Percentiles rank a stretch among this genome's conserved stretches.
These are phyloP conservation scores for Bucorvus abyssinicus DNA, from an alignment of 2,797 vertebrate species.

Conservation along the genomic window DNA sequence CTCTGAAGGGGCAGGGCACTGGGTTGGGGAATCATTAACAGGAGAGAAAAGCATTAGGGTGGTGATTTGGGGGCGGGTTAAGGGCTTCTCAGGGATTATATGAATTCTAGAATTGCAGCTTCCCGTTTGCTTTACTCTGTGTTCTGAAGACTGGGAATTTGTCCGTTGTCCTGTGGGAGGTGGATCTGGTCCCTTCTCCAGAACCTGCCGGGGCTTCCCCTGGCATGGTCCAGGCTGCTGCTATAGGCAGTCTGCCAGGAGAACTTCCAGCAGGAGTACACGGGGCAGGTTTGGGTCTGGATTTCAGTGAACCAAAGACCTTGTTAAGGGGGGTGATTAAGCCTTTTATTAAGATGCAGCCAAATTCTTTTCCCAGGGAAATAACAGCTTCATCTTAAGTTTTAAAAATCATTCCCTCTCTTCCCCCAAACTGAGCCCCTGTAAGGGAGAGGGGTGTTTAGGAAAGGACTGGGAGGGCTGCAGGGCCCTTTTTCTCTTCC, in stretches of 20 bases:
- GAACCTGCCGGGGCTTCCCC: background rate
- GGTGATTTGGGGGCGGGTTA: slow-evolving; percentile 71
- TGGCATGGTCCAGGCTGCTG: background rate
- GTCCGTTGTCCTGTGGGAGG: background rate
- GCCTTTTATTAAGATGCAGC: slow-evolving; percentile 73
- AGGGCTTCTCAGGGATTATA: slow-evolving; percentile 80
- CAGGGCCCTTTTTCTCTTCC: slow-evolving; percentile 21
- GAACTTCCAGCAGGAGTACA: slow-evolving; percentile 1
- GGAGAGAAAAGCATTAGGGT: slow-evolving; percentile 67
- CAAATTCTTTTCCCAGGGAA: slow-evolving; percentile 72
- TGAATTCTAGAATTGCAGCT: slow-evolving; percentile 69
- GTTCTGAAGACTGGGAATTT: slow-evolving; percentile 55
- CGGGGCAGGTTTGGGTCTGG: slow-evolving; percentile 62
- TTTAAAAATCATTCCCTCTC: slow-evolving; percentile 67
- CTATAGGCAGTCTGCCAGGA: background rate
- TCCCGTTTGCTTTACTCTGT: slow-evolving; percentile 67
- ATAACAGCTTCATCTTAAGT: slow-evolving; percentile 71
- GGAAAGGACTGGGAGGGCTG: background rate
- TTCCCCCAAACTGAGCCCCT: slow-evolving; percentile 61
- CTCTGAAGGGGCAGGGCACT: slow-evolving; percentile 39
- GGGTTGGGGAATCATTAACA: slow-evolving; percentile 36
- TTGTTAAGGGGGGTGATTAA: slow-evolving; percentile 63
- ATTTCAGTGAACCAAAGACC: slow-evolving; percentile 65
- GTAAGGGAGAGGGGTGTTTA: slow-evolving; percentile 22
- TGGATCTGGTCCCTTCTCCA: slow-evolving; percentile 39